Evolutionary conservation across 2,113 vertebrate genomes (phyloP).

Genomic region (Amphilophus citrinellus): DNA sequence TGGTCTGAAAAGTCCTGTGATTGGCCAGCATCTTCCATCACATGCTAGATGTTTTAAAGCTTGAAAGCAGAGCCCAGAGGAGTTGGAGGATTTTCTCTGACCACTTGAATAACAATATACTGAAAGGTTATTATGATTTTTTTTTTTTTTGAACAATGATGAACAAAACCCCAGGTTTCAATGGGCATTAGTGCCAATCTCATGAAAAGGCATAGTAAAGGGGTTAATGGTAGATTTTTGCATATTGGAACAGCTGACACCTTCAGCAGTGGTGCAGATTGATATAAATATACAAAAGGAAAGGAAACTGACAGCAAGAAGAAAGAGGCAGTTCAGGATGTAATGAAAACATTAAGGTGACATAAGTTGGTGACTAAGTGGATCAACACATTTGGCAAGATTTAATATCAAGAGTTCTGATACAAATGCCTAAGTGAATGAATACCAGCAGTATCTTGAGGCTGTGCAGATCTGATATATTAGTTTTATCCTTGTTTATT

Average conservation of each 20-base stretch:
- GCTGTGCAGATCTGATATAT: background rate
- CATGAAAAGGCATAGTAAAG: background rate
- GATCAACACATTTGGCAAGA: background rate
- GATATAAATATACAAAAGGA: conserved; percentile 10
- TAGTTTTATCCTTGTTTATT: background rate
- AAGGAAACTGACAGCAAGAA: background rate
- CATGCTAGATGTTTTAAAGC: background rate
- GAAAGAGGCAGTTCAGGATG: conserved; percentile 18
- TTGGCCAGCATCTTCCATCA: background rate
- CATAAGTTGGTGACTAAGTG: background rate
- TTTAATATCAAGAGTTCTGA: background rate
- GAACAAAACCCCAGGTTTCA: background rate
- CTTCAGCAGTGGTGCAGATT: conserved; percentile 10
- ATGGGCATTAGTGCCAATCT: background rate
- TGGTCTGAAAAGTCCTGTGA: background rate
- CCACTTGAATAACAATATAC: background rate
- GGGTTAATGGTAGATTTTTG: conserved; percentile 5
- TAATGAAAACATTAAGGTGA: conserved; percentile 4
- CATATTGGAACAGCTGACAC: background rate
- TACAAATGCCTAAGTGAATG: background rate
- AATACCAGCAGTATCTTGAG: background rate
- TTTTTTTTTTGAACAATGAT: background rate
- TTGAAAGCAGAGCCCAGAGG: background rate
- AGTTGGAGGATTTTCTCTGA: background rate
- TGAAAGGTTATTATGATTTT: background rate